These are phyloP conservation scores for Ibycter americanus DNA, from an alignment of 2,797 vertebrate species.

Conservation along the genomic window DNA sequence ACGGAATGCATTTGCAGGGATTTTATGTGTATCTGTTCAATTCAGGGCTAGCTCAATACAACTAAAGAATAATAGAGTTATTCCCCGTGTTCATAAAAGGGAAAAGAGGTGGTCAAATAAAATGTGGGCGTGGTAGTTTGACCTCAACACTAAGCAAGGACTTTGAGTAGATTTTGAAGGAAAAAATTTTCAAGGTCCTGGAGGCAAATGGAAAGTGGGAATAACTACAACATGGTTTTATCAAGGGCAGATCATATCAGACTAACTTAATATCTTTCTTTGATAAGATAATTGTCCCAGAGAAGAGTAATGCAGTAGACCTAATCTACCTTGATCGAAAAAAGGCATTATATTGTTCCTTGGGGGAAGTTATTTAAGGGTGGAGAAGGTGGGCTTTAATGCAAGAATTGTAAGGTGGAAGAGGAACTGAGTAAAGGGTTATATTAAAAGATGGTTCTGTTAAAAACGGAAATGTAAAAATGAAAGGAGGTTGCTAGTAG, in stretches of 20 bases:
- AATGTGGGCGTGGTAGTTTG: not conserved
- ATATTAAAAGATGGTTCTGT: not conserved
- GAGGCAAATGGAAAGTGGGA: conserved; percentile 15
- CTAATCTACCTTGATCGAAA: conserved; percentile 23
- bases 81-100: not conserved
- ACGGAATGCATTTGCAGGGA: not conserved
- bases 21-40: not conserved
- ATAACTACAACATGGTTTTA: conserved; percentile 25
- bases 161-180: not conserved
- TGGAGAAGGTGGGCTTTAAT: not conserved
- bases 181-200: not conserved
- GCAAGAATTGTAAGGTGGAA: not conserved
- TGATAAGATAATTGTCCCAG: conserved; percentile 54
- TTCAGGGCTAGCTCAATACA: not conserved
- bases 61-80: not conserved
- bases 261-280: conserved; percentile 39
- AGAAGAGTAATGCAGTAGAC: conserved; percentile 21
- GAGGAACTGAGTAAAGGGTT: not conserved
- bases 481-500: not conserved
- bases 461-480: not conserved
- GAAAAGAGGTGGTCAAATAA: not conserved
- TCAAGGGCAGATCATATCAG: conserved; percentile 49
- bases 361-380: not conserved
- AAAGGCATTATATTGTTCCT: not conserved
- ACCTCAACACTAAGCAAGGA: conserved; percentile 22